These are phyloP conservation scores for Micromussa lordhowensis DNA, from an alignment of 92 coral and sea anemone species.

Conservation along the genomic window DNA sequence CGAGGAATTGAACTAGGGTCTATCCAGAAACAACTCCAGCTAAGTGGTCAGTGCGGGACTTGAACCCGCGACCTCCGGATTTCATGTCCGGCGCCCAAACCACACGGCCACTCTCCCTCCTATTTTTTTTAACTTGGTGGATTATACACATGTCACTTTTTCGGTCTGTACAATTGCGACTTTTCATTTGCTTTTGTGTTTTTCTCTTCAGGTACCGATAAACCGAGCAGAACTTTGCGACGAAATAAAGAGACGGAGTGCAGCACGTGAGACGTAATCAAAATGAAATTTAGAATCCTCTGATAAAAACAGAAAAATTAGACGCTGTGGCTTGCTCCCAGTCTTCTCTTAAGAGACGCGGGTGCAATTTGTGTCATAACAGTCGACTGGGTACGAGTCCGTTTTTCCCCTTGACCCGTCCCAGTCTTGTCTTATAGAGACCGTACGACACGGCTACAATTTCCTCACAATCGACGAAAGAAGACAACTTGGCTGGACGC, in stretches of 20 bases:
- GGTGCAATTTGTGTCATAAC: background rate
- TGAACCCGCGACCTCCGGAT: too few species aligned
- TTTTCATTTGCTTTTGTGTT: background rate
- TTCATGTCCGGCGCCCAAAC: too few species aligned
- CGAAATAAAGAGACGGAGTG: conserved; percentile 81
- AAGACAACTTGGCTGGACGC: background rate
- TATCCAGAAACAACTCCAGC: too few species aligned
- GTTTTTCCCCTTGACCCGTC: background rate
- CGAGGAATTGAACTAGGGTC: too few species aligned
- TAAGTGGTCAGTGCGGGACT: too few species aligned
- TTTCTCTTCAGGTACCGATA: conserved; percentile 45
- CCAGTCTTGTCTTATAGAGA: background rate
- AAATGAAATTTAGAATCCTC: background rate
- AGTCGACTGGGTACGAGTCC: background rate
- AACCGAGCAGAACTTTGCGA: conserved; percentile 64
- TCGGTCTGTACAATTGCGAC: background rate
- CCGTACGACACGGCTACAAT: background rate
- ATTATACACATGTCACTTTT: background rate
- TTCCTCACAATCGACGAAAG: background rate
- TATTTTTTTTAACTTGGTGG: background rate
- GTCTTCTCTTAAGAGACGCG: background rate
- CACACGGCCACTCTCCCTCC: too few species aligned
- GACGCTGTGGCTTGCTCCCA: background rate
- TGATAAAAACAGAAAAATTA: background rate
- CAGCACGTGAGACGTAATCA: conserved; percentile 18